phyloP scores from a whole-genome alignment of 2,113 vertebrate genomes.

The Nansenia antarctica region DNA sequence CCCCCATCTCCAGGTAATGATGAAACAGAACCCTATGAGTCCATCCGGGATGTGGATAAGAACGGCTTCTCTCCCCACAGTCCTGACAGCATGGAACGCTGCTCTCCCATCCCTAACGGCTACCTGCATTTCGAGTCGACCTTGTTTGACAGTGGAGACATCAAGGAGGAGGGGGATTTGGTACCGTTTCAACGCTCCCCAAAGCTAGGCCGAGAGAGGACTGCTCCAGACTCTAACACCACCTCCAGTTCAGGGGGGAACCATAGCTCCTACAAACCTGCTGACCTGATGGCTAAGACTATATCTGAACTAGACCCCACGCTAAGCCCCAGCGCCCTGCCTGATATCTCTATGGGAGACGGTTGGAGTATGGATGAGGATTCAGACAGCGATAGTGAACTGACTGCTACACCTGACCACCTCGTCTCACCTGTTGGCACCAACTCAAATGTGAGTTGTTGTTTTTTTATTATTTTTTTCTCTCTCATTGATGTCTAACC shows the following conservation, averaged over 20 bases:
- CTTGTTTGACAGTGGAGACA: constrained; percentile 72
- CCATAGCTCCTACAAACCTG: constrained; percentile 65
- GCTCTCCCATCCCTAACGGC: constrained; percentile 69
- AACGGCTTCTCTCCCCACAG: constrained; percentile 70
- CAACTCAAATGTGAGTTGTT: constrained; percentile 74
- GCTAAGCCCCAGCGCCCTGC: constrained; percentile 66
- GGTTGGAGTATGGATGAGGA: constrained; percentile 72
- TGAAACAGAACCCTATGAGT: constrained; percentile 46
- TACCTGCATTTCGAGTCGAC: constrained; percentile 77
- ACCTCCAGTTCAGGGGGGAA: constrained; percentile 37
- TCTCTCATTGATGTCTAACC: not conserved
- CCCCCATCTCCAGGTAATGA: constrained; percentile 55
- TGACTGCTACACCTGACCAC: constrained; percentile 56
- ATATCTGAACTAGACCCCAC: constrained; percentile 67
- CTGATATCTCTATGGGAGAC: constrained; percentile 69
- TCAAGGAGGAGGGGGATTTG: constrained; percentile 39
- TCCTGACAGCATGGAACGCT: constrained; percentile 64
- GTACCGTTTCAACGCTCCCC: constrained; percentile 42
- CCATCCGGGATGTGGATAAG: constrained; percentile 47
- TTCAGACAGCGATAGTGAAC: constrained; percentile 71
- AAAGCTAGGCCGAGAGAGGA: constrained; percentile 44
- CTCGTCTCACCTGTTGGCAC: constrained; percentile 65
- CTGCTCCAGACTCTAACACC: constrained; percentile 37
- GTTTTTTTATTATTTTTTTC: too few species aligned
- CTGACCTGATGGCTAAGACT: constrained; percentile 69